Evolutionary conservation across 2,113 vertebrate genomes (phyloP), one percentile per base, ranked within the genome.

Genomic region (Tachysurus vachellii): DNA sequence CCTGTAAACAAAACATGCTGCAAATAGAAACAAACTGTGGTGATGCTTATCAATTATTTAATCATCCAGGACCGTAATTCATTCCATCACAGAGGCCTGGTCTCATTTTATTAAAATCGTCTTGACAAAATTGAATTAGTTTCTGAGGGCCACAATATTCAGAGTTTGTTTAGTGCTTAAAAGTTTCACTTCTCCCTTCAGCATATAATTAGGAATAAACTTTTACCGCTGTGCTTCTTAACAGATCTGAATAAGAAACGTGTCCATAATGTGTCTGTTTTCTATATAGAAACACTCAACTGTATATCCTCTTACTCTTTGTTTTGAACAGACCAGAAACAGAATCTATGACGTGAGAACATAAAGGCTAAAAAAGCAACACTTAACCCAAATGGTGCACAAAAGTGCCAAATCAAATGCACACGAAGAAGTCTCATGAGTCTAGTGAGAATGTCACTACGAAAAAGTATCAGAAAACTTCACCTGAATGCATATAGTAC

Each of bases 381-480:
- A 81, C 12, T 76, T 42, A 83, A 89, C n/a, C 19, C 75, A 80
- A 83, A 28, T 28, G 62, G 47, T 81, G 77, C n/a, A 10, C 79
- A 71, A 28, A 81, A 80, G 36, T 21, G 85, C 16, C 79, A 79
- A 89, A 59, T 64, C 57, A 64, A 81, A 75, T 50, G 56, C 21
- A 54, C 36, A 42, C 31, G 59, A 62, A 66, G 21, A 64, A 85
- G 62, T 85, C 57, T 80, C 50, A 44, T 50, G 47, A 50, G 36
- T 87, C 61, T 26, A 42, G 57, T 80, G 81, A 73, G n/a, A 91
- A 93, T 84, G 88, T 91, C 89, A 91, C 89, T 90, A 83, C 86
- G 92, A 89, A 36, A 93, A 93, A 80, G 87, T 87, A 92, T 91
- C 91, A 92, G 89, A 89, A 94, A 94, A 91, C 89, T 84, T 91